A percentile compares a stretch with the other conserved stretches of the same genome.
These are phyloP conservation scores for Parauchenoglanis ngamensis DNA, from an alignment of 2,797 vertebrate genomes.

Conservation along the genomic window DNA sequence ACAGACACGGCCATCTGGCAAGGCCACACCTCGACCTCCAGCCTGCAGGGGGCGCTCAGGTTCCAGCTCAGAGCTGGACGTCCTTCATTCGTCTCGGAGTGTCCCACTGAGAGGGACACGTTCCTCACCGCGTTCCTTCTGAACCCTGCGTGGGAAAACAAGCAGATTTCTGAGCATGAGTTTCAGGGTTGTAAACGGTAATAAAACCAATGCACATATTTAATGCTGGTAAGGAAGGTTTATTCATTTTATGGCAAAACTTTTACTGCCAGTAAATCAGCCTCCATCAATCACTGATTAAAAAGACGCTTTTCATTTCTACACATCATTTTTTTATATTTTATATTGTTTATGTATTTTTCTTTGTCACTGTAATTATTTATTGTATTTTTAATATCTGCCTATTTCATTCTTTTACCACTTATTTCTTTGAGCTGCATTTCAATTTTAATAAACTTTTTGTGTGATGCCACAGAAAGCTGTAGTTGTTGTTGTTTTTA, in stretches of 20 bases:
- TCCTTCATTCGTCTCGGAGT: slow-evolving; percentile 36
- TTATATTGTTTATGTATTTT: no score
- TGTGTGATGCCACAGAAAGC: no score
- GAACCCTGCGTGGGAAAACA: slow-evolving; percentile 55
- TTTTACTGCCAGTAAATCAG: neutral
- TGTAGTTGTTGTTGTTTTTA: no score
- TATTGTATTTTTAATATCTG: no score
- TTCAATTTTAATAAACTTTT: no score
- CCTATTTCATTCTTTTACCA: no score
- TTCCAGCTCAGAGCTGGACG: slow-evolving; percentile 68
- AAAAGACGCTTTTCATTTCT: no score
- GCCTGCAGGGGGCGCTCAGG: slow-evolving; percentile 77
- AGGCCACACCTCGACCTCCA: slow-evolving; percentile 74
- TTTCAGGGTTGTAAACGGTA: neutral
- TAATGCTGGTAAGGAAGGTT: neutral
- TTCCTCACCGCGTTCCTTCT: slow-evolving; percentile 63
- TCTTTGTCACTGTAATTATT: no score
- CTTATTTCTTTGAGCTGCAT: no score
- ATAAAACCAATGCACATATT: neutral
- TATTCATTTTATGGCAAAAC: no score
- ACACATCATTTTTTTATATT: no score
- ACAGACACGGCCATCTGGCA: slow-evolving; percentile 67
- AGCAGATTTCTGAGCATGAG: neutral
- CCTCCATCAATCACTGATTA: neutral
- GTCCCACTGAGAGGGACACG: slow-evolving; percentile 61